Evolutionary conservation across 2,797 vertebrate genomes (phyloP), one percentile per base, ranked within the genome.

Genomic region (Falco columbarius): DNA sequence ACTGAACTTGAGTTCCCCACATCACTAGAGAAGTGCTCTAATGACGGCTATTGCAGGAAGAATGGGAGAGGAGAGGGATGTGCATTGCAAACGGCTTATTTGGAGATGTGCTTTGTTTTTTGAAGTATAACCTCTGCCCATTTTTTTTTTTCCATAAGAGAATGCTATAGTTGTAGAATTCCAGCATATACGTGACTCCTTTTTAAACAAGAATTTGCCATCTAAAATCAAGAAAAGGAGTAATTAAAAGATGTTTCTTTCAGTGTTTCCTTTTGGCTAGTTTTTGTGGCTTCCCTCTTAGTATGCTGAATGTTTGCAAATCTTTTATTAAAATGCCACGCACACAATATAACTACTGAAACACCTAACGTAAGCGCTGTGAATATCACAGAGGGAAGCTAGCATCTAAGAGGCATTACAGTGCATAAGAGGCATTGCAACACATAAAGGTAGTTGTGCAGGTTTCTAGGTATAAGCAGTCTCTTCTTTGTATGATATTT

Each of bases 311-410:
- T 66, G 51, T 40, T 84, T 54, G 8, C 4, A 1, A 26, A n/a
- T 17, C 15, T 56, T 68, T 71, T 44, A 18, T 67, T 83, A 46
- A 72, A 49, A 38, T 54, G 32, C 58, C 34, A 42, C 59, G n/a
- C 23, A 40, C 3, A 54, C 47, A 58, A 8, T 47, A 21, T 7
- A 58, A 58, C 26, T 8, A 14, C 5, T 0, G 0, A 63, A 70
- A 7, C 49, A 54, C 23, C 34, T 58, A 10, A 27, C 36, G 23
- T 42, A 44, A 61, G 51, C 24, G n/a, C 12, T 62, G 36, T 55
- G 55, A 61, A 19, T 77, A 32, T 70, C 55, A 38, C 73, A 32
- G 4, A 17, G 36, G 24, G 21, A 81, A 5, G 46, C 18, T 29
- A 56, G 46, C 52, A 79, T 23, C 34, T 65, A 76, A 42, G 52